Evolutionary conservation across 2,888 invertebrate genomes (phyloP).

Genomic region (Caenorhabditis parvicauda): DNA sequence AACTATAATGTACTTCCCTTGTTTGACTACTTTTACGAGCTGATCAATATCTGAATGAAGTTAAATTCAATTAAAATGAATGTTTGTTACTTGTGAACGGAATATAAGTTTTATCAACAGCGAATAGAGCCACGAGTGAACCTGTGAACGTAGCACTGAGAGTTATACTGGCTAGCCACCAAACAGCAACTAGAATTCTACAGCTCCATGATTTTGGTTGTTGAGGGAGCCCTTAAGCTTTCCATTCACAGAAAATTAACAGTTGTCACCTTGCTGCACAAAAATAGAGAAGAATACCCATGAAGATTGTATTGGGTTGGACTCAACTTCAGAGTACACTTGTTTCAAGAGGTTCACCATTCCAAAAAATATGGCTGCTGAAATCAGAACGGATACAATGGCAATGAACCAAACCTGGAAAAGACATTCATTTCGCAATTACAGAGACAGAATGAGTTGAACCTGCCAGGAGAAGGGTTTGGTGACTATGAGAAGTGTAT

Average conservation of each 20-base stretch:
- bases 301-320: conserved; percentile 37
- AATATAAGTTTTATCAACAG: conserved; percentile 48
- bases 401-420: conserved; percentile 42
- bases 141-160: conserved; percentile 58
- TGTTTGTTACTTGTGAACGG: conserved; percentile 43
- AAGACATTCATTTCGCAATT: background rate
- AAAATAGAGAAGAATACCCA: conserved; percentile 56
- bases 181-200: conserved; percentile 49
- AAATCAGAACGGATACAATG: conserved; percentile 44
- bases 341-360: conserved; percentile 25
- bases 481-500: conserved; percentile 50
- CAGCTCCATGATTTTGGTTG: conserved; percentile 55
- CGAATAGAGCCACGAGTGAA: conserved; percentile 56
- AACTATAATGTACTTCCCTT: conserved; percentile 40
- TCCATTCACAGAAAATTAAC: background rate
- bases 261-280: conserved; percentile 48
- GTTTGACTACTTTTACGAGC: conserved; percentile 37
- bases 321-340: conserved; percentile 32
- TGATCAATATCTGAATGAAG: conserved; percentile 38
- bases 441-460: background rate
- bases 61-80: background rate
- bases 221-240: conserved; percentile 40
- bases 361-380: conserved; percentile 37
- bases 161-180: conserved; percentile 55
- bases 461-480: conserved; percentile 59